phyloP scores from a whole-genome alignment of 2,888 invertebrate genomes.

The Dendrolimus pini region DNA sequence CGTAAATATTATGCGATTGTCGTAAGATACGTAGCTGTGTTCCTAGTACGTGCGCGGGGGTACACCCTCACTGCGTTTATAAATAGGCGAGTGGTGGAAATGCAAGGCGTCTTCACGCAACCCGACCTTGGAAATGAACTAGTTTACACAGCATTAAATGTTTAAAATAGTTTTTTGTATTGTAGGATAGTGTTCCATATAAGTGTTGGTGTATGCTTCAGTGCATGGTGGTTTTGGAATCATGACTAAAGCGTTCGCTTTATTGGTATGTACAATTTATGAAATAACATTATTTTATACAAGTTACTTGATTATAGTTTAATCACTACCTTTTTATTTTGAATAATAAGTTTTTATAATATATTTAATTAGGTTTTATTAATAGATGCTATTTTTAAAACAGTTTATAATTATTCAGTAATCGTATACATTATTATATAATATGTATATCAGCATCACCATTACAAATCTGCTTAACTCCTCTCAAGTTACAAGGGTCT shows the following conservation, averaged over 20 bases:
- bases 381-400: no score
- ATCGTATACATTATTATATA: no score
- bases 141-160: constrained; percentile 15
- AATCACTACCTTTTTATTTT: constrained; percentile 1
- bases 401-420: no score
- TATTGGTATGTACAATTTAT: constrained; percentile 38
- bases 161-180: background rate
- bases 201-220: constrained; percentile 23
- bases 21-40: constrained; percentile 21
- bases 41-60: constrained; percentile 21
- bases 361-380: background rate
- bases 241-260: constrained; percentile 48
- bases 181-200: constrained; percentile 13
- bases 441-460: no score
- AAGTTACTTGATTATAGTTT: background rate
- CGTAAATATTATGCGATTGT: constrained; percentile 13
- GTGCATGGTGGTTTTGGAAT: constrained; percentile 24
- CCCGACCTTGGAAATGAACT: constrained; percentile 68
- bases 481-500: no score
- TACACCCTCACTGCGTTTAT: constrained; percentile 57
- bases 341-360: background rate
- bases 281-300: no score
- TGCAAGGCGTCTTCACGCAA: constrained; percentile 48
- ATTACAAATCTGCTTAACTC: no score
- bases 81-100: constrained; percentile 60